A percentile compares a stretch with the other conserved stretches of the same genome.
Evolutionary conservation across 2,797 vertebrate genomes (phyloP).

Genomic region (Siniperca obscura): DNA sequence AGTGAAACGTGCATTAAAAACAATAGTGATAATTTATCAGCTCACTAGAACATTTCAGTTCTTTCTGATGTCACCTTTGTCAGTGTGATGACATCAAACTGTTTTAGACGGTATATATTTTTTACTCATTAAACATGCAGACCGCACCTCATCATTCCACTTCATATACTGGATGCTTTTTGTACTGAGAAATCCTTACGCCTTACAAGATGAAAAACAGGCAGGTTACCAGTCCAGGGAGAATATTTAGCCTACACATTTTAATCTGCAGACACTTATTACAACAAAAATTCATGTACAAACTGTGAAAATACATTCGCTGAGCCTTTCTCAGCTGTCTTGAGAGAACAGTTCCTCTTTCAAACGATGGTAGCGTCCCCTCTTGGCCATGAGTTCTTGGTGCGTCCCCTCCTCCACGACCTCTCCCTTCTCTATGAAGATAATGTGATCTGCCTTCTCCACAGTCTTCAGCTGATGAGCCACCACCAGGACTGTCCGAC

Average conservation of each 20-base stretch:
- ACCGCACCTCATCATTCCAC: background rate
- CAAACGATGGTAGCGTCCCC: constrained; percentile 81
- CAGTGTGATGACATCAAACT: background rate
- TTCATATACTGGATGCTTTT: background rate
- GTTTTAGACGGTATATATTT: background rate
- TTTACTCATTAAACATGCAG: background rate
- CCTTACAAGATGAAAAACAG: background rate
- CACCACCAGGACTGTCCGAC: constrained; percentile 87
- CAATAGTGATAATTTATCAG: background rate
- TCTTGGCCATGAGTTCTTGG: constrained; percentile 75
- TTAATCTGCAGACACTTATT: background rate
- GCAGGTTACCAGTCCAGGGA: background rate
- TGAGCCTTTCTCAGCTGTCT: background rate
- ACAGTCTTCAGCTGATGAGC: constrained; percentile 86
- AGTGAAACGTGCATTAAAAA: background rate
- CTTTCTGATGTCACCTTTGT: too few relatives aligned
- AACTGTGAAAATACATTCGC: background rate
- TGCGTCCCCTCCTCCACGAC: constrained; percentile 85
- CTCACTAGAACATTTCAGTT: background rate
- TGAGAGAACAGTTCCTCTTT: constrained; percentile 78
- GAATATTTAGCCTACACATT: too few relatives aligned
- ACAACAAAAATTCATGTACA: background rate
- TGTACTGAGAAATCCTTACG: background rate
- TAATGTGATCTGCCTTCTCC: constrained; percentile 85
- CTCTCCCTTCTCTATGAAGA: constrained; percentile 84